Conservation (phyloP, 1,140 invertebrate genomes). For the Zophobas morio region DNA sequence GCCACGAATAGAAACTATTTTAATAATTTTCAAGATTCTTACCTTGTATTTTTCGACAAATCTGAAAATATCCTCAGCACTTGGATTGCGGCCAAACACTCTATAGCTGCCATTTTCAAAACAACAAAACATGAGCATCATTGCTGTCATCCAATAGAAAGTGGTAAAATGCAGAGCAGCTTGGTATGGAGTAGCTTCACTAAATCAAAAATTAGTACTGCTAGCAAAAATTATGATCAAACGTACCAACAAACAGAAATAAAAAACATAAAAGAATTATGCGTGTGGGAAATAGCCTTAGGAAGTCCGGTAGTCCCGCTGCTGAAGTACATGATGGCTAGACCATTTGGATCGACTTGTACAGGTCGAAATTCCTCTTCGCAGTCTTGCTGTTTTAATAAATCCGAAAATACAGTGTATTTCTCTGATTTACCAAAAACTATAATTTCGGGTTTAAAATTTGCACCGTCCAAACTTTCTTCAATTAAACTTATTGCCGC, state of each 20-base stretch:
- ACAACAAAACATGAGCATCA: background rate
- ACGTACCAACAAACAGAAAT: background rate
- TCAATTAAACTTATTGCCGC: slow-evolving; percentile 51
- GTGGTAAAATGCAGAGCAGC: slow-evolving; percentile 10
- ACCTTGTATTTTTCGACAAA: slow-evolving; percentile 34
- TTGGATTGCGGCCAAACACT: background rate
- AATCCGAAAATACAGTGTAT: slow-evolving; percentile 50
- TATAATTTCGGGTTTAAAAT: slow-evolving; percentile 54
- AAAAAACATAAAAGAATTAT: slow-evolving; percentile 61
- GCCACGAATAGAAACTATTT: background rate
- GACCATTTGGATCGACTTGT: slow-evolving; percentile 57
- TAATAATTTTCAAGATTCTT: background rate
- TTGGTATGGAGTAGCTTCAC: background rate
- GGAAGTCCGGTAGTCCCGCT: slow-evolving; percentile 84
- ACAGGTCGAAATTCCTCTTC: slow-evolving; percentile 60
- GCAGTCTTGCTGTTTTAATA: slow-evolving; percentile 45
- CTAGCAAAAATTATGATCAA: background rate
- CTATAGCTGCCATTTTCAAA: slow-evolving; percentile 5
- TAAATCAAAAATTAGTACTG: background rate
- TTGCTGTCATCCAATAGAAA: slow-evolving; percentile 28
- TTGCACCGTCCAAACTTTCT: slow-evolving; percentile 45
- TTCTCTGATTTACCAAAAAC: slow-evolving; percentile 46
- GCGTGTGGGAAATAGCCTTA: slow-evolving; percentile 81
- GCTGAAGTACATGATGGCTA: slow-evolving; percentile 68
- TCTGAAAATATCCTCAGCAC: slow-evolving; percentile 4